phyloP scores from a whole-genome alignment of 2,113 vertebrate genomes.

The Xiphophorus hellerii region DNA sequence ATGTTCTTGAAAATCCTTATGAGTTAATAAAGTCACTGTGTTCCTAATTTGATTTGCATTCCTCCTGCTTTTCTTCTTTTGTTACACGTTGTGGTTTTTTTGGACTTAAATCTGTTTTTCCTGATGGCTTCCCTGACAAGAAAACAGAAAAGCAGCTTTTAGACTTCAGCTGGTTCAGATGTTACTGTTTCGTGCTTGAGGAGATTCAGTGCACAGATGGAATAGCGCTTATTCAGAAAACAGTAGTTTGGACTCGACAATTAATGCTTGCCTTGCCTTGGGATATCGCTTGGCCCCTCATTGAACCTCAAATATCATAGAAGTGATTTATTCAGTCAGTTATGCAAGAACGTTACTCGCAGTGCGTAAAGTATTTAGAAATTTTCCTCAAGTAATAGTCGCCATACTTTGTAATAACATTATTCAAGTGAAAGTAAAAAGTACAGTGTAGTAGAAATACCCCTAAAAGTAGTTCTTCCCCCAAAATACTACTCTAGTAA shows the following conservation, averaged over 20 bases:
- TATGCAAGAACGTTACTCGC: background rate
- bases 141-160: conserved; percentile 1
- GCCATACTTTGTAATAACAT: too few relatives aligned
- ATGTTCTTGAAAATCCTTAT: too few relatives aligned
- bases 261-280: conserved; percentile 16
- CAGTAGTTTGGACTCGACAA: conserved; percentile 25
- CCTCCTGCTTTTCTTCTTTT: background rate
- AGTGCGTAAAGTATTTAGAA: too few relatives aligned
- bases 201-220: conserved; percentile 34
- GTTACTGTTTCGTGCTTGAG: conserved; percentile 5
- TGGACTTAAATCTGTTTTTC: background rate
- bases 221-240: conserved; percentile 36
- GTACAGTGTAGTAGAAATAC: background rate
- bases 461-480: too few relatives aligned
- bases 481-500: too few relatives aligned
- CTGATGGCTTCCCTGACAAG: background rate
- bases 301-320: conserved; percentile 24
- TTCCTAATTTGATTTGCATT: background rate
- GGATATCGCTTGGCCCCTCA: conserved; percentile 23
- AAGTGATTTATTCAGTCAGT: conserved; percentile 7
- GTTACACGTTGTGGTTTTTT: background rate
- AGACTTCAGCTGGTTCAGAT: conserved; percentile 42
- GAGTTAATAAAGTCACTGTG: too few relatives aligned
- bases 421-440: background rate
- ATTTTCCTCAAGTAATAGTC: too few relatives aligned